phyloP scores from a whole-genome alignment of 1,140 invertebrate species.

The Periplaneta americana region DNA sequence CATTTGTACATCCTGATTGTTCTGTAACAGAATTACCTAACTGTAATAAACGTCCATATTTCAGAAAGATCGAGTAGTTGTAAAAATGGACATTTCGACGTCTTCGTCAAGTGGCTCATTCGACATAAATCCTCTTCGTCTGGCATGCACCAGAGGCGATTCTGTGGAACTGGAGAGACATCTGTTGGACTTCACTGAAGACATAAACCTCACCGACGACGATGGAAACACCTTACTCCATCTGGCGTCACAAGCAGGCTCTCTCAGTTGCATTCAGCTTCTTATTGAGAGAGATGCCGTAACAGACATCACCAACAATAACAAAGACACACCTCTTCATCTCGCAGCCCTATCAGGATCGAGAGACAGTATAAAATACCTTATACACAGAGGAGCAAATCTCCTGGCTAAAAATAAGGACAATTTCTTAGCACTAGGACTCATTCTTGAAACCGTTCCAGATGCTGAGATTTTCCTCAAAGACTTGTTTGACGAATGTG shows the following conservation, averaged over 20 bases:
- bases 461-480: neutral
- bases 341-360: neutral
- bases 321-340: neutral
- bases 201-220: no score
- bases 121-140: no score
- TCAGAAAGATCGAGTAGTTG: no score
- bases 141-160: no score
- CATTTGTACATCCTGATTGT: no score
- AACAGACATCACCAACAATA: neutral
- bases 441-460: neutral
- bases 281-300: neutral
- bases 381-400: neutral
- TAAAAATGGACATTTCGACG: no score
- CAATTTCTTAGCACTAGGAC: neutral
- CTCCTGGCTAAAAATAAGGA: neutral
- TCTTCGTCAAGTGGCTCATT: no score
- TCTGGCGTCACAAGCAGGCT: neutral
- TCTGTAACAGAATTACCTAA: no score
- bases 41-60: no score
- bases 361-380: neutral
- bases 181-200: no score
- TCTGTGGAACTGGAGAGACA: no score
- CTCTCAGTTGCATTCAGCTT: neutral
- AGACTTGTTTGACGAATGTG: neutral
- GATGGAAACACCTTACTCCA: no score